Percentiles rank a stretch among this genome's conserved stretches.
Conservation (phyloP, 1,140 invertebrate genomes). For the Hylaeus volcanicus region DNA sequence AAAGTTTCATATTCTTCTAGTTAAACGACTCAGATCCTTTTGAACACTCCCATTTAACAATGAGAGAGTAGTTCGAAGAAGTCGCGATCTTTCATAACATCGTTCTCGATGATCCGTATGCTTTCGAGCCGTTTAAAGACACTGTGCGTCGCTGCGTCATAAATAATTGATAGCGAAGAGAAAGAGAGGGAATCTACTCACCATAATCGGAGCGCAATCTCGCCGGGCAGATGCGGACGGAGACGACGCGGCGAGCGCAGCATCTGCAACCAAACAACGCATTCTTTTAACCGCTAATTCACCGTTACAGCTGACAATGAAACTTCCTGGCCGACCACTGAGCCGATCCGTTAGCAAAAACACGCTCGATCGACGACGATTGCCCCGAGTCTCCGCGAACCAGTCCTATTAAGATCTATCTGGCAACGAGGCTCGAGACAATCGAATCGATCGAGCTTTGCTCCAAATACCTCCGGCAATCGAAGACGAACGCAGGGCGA, state of each 20-base stretch:
- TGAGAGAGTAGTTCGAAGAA: too few relatives aligned
- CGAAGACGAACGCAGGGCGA: too few relatives aligned
- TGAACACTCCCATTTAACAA: too few relatives aligned
- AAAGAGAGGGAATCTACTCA: constrained; percentile 51
- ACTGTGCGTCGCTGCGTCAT: constrained; percentile 40
- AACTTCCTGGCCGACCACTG: not conserved
- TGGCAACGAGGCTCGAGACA: not conserved
- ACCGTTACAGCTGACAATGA: constrained; percentile 54
- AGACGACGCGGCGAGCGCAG: constrained; percentile 49
- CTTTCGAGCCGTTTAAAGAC: not conserved
- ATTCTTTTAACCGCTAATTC: constrained; percentile 50
- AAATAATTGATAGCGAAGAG: constrained; percentile 55
- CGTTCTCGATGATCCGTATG: too few relatives aligned
- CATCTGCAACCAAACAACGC: constrained; percentile 61
- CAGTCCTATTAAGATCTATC: too few relatives aligned
- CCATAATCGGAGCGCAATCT: constrained; percentile 66
- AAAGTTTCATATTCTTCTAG: too few relatives aligned
- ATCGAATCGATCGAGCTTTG: too few relatives aligned
- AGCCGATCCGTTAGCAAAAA: constrained; percentile 5
- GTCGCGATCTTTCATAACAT: too few relatives aligned
- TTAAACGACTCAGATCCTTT: too few relatives aligned
- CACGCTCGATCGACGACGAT: constrained; percentile 33
- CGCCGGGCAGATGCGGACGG: constrained; percentile 55
- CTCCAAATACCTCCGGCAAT: too few relatives aligned
- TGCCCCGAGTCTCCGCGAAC: not conserved